These are phyloP conservation scores for Tolypeutes matacus DNA, from an alignment of 2,797 vertebrate genomes.

Conservation along the genomic window DNA sequence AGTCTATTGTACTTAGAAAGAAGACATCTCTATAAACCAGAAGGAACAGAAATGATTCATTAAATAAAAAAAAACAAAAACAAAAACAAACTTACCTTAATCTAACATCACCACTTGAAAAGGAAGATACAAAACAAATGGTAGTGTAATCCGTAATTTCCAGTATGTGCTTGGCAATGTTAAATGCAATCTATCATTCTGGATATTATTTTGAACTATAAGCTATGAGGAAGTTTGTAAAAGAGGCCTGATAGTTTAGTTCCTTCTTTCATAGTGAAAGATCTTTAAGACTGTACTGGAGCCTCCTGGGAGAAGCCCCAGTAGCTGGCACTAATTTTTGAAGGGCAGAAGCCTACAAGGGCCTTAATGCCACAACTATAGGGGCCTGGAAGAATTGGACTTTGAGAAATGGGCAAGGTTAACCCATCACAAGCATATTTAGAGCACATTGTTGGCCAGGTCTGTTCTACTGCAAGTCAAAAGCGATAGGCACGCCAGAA, in stretches of 20 bases:
- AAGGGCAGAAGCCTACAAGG: conserved; percentile 14
- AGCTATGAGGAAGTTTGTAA: conserved; percentile 59
- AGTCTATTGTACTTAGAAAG: conserved; percentile 55
- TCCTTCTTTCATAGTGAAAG: conserved; percentile 62
- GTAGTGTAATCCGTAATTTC: conserved; percentile 59
- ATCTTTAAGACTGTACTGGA: conserved; percentile 52
- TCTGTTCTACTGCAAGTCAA: conserved; percentile 36
- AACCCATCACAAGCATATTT: conserved; percentile 42
- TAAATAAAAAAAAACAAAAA: conserved; percentile 49
- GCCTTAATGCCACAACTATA: background rate
- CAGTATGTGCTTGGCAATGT: conserved; percentile 57
- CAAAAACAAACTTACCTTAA: conserved; percentile 82
- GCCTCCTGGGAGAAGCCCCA: conserved; percentile 56
- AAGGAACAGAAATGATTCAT: conserved; percentile 66
- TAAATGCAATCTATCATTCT: conserved; percentile 65
- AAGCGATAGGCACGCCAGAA: conserved; percentile 57
- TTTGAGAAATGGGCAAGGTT: conserved; percentile 56
- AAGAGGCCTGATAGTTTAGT: conserved; percentile 50
- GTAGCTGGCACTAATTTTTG: conserved; percentile 24
- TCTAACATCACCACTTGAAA: conserved; percentile 72
- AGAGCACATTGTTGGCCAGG: background rate
- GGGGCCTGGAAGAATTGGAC: conserved; percentile 8
- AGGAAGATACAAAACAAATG: conserved; percentile 67
- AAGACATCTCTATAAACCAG: conserved; percentile 66
- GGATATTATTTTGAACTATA: conserved; percentile 61